Conservation (phyloP, 2,888 invertebrate genomes). For the Pinctada fucata region DNA sequence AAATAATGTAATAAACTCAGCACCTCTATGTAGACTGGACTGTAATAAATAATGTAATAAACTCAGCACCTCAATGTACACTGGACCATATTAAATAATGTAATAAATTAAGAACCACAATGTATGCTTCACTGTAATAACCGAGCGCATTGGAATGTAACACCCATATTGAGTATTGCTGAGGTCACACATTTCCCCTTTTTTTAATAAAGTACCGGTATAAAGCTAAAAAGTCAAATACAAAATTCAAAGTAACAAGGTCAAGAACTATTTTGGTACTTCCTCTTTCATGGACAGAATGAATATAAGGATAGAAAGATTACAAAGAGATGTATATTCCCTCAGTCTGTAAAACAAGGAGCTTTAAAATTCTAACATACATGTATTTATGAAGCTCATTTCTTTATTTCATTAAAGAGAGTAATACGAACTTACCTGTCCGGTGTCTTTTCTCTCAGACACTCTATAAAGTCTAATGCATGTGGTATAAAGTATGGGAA, state of each 20-base stretch:
- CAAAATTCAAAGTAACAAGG: no score
- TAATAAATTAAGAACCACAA: constrained; percentile 58
- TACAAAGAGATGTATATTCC: no score
- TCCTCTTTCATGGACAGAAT: no score
- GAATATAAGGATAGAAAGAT: no score
- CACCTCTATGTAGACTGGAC: constrained; percentile 60
- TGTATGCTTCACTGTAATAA: constrained; percentile 55
- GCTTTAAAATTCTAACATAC: no score
- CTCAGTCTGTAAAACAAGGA: no score
- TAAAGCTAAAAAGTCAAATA: no score
- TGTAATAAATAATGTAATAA: constrained; percentile 56
- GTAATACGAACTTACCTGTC: constrained; percentile 41
- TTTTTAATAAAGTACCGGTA: no score
- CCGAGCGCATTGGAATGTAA: neutral
- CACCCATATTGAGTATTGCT: neutral
- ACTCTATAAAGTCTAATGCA: constrained; percentile 65
- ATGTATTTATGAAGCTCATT: no score
- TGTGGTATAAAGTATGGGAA: constrained; percentile 67
- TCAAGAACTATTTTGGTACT: no score
- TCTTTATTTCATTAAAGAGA: no score
- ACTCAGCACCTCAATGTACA: constrained; percentile 58
- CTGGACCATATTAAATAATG: constrained; percentile 55
- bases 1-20: constrained; percentile 56
- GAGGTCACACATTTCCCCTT: no score
- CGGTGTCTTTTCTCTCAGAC: constrained; percentile 46